Evolutionary conservation across 2,797 vertebrate genomes (phyloP).

Genomic region (Falco columbarius): DNA sequence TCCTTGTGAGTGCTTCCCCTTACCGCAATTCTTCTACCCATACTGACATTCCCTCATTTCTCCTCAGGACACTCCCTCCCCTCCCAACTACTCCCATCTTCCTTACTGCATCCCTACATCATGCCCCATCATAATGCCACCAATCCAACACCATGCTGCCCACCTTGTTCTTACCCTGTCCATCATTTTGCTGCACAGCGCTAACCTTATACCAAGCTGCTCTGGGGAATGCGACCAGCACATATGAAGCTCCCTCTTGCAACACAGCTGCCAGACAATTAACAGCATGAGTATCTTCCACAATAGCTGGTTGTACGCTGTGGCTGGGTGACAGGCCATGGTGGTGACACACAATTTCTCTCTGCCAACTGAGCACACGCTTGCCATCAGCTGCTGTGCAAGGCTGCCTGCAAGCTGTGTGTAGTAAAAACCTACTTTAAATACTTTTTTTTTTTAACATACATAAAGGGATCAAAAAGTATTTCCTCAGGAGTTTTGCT

Average conservation of each 20-base stretch:
- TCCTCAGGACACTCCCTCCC: fast-evolving
- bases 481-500: background rate
- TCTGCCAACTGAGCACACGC: fast-evolving
- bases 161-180: background rate
- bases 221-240: background rate
- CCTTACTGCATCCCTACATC: background rate
- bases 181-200: background rate
- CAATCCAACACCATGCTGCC: fast-evolving
- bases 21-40: background rate
- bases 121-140: background rate
- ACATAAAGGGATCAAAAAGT: background rate
- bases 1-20: background rate
- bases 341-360: fast-evolving
- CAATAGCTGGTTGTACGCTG: background rate
- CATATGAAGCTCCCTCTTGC: background rate
- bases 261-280: background rate
- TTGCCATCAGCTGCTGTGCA: background rate
- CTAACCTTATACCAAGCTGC: background rate
- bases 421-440: background rate
- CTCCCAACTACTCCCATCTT: background rate
- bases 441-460: background rate
- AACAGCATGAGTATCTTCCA: background rate
- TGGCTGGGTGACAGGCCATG: background rate
- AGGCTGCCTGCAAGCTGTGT: background rate
- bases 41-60: fast-evolving